These are phyloP conservation scores for Dynastes grantii DNA, from an alignment of 2,888 invertebrate genomes.

Conservation along the genomic window DNA sequence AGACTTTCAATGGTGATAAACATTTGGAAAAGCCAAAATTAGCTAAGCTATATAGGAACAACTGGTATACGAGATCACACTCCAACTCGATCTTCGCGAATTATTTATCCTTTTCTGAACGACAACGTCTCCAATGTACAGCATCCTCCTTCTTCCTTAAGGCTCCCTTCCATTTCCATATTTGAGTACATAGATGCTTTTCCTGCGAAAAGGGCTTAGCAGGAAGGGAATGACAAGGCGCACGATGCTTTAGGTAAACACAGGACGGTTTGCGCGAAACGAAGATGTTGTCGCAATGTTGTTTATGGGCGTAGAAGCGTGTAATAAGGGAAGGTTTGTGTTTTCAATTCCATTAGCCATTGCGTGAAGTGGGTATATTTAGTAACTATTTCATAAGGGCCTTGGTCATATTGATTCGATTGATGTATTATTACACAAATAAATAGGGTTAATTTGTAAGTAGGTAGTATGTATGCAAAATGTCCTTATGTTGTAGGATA, in stretches of 20 bases:
- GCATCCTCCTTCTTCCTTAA: background rate
- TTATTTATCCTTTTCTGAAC: conserved; percentile 26
- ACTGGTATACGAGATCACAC: background rate
- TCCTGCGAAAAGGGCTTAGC: background rate
- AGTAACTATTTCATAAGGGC: too few relatives aligned
- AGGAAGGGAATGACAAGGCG: background rate
- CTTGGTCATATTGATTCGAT: too few relatives aligned
- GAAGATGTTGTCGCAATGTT: conserved; percentile 27
- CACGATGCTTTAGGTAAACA: background rate
- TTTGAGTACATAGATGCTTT: background rate
- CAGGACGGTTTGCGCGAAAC: background rate
- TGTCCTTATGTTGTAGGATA: too few relatives aligned
- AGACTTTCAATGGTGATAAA: too few relatives aligned
- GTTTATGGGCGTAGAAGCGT: conserved; percentile 59
- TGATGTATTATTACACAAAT: too few relatives aligned
- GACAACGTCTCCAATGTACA: too few relatives aligned
- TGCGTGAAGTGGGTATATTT: too few relatives aligned
- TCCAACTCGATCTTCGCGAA: background rate
- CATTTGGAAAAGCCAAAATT: too few relatives aligned
- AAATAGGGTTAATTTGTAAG: too few relatives aligned
- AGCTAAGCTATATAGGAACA: background rate
- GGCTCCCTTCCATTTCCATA: background rate
- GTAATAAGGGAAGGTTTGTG: conserved; percentile 58
- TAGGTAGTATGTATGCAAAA: too few relatives aligned
- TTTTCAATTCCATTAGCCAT: conserved; percentile 63